A percentile compares a stretch with the other conserved stretches of the same genome.
These are phyloP conservation scores for Cheiracanthium punctorium DNA, from an alignment of 2,888 invertebrate genomes.

Conservation along the genomic window DNA sequence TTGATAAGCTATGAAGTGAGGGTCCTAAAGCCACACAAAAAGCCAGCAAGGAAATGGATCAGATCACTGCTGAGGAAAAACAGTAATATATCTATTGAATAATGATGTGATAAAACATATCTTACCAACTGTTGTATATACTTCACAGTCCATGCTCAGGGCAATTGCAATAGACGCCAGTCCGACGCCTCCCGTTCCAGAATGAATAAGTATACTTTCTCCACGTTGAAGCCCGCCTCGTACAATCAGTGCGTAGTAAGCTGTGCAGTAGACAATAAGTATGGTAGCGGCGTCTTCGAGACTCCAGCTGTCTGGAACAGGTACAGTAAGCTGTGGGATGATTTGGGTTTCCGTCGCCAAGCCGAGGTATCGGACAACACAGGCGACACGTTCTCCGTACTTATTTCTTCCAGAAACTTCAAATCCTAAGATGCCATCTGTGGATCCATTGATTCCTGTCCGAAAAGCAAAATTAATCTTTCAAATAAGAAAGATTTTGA, in stretches of 20 bases:
- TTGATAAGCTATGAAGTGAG: no score
- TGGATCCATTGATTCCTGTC: no score
- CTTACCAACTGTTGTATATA: constrained; percentile 90
- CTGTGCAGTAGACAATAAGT: constrained; percentile 95
- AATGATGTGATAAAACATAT: no score
- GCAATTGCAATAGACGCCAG: constrained; percentile 97
- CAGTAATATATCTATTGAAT: no score
- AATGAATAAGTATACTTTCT: constrained; percentile 91
- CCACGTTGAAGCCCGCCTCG: constrained; percentile 90
- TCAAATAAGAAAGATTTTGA: no score
- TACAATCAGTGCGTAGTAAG: constrained; percentile 88
- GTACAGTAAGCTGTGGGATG: constrained; percentile 85
- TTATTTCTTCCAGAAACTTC: constrained; percentile 92
- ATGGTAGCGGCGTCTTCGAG: constrained; percentile 95
- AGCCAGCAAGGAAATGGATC: no score
- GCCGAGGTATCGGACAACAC: constrained; percentile 91
- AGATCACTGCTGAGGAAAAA: no score
- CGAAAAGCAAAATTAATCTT: no score
- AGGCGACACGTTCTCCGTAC: constrained; percentile 84
- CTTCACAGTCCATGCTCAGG: constrained; percentile 89
- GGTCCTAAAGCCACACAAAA: no score
- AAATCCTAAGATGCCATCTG: constrained; percentile 92
- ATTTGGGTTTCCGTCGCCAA: constrained; percentile 92
- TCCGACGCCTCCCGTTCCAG: constrained; percentile 96
- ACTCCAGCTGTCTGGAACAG: constrained; percentile 89